Conservation (phyloP, 2,797 vertebrate species). For the Betta splendens region DNA sequence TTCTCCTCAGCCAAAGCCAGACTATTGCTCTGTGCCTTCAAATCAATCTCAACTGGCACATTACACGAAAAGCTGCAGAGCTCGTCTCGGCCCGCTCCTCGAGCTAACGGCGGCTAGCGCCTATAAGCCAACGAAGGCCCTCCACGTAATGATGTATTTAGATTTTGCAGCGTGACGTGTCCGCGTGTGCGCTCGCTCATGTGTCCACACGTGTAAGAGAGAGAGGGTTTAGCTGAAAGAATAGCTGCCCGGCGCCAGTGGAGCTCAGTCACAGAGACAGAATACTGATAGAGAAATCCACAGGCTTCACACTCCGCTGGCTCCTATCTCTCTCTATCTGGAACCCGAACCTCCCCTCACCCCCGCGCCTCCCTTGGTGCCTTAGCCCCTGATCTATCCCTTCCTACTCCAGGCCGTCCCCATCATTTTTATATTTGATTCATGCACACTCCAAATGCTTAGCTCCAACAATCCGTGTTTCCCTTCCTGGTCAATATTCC, state of each 20-base stretch:
- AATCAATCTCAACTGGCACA: conserved; percentile 3
- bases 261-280: conserved; percentile 57
- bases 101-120: conserved; percentile 9
- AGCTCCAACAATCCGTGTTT: conserved; percentile 22
- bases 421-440: conserved; percentile 46
- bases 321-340: conserved; percentile 55
- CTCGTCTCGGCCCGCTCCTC: background rate
- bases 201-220: conserved; percentile 5
- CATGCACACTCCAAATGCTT: conserved; percentile 29
- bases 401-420: conserved; percentile 32
- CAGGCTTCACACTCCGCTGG: conserved; percentile 61
- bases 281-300: conserved; percentile 75
- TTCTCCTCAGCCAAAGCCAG: conserved; percentile 7
- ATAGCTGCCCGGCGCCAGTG: conserved; percentile 41
- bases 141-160: too few species aligned
- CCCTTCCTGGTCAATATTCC: conserved; percentile 40
- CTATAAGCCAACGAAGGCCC: too few species aligned
- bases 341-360: conserved; percentile 32
- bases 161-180: too few species aligned
- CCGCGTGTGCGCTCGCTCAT: too few species aligned
- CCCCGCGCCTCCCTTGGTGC: conserved; percentile 10
- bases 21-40: background rate
- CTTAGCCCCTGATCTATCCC: conserved; percentile 27
- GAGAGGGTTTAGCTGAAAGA: conserved; percentile 31
- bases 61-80: conserved; percentile 2